Conservation (phyloP, 1,140 invertebrate genomes). For the Camponotus pennsylvanicus region DNA sequence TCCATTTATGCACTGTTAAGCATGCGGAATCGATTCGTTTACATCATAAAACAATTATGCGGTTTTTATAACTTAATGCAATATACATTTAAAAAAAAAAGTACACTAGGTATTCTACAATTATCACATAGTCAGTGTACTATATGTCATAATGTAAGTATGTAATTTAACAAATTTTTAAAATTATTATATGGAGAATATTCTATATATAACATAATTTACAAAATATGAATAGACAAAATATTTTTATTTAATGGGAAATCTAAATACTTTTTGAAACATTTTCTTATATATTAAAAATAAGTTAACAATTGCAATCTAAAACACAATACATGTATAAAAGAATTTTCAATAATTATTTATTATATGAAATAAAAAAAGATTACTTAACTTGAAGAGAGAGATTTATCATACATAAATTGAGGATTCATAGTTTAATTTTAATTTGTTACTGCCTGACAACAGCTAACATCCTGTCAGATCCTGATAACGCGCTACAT, state of each 20-base stretch:
- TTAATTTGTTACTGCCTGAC: conserved; percentile 25
- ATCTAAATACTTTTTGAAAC: conserved; percentile 3
- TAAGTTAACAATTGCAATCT: neutral
- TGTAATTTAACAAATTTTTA: neutral
- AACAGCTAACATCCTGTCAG: conserved; percentile 34
- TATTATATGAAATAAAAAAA: neutral
- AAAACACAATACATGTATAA: neutral
- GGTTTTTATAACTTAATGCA: neutral
- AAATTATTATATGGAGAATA: neutral
- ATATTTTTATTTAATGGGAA: neutral
- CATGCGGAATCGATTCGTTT: conserved; percentile 30
- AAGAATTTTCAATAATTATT: neutral
- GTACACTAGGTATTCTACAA: neutral
- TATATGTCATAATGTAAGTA: neutral
- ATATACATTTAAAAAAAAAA: conserved; percentile 1
- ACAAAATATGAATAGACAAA: neutral
- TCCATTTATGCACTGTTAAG: conserved; percentile 39
- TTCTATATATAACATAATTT: neutral
- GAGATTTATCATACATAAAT: neutral
- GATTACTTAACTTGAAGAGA: neutral
- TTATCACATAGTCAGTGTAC: neutral
- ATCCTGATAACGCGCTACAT: conserved; percentile 26
- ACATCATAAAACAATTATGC: conserved; percentile 32
- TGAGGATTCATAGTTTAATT: neutral
- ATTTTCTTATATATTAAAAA: neutral